Evolutionary conservation across 2,113 vertebrate genomes (phyloP).

Genomic region (Abramis brama): DNA sequence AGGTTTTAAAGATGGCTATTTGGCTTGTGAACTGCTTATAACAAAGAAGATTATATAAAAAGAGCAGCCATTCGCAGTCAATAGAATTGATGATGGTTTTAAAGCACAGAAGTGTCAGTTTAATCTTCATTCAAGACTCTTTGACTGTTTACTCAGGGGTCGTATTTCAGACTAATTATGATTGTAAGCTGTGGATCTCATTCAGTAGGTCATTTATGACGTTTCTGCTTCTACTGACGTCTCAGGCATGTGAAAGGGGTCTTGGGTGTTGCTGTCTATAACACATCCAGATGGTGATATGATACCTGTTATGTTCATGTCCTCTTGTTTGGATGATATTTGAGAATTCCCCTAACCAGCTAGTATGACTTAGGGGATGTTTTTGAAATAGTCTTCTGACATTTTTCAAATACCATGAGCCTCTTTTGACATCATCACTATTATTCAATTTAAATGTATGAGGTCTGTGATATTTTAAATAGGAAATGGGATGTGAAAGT

Average conservation of each 20-base stretch:
- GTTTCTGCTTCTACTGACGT: not conserved
- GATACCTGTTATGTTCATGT: constrained; percentile 9
- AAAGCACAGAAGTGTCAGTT: not conserved
- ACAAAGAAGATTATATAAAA: not conserved
- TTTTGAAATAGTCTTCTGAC: not conserved
- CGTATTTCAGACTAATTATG: not conserved
- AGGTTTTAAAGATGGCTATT: not conserved
- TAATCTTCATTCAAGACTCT: not conserved
- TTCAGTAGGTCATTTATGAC: not conserved
- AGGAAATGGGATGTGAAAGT: constrained; percentile 10
- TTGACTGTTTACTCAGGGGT: not conserved
- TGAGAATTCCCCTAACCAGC: constrained; percentile 37
- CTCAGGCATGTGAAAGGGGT: constrained; percentile 6
- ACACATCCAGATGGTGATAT: not conserved
- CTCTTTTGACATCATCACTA: constrained; percentile 19
- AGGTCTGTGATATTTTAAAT: constrained; percentile 11
- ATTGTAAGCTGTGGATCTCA: not conserved
- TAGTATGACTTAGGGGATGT: constrained; percentile 11
- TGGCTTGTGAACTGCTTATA: not conserved
- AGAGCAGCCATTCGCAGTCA: not conserved
- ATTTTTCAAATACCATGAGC: constrained; percentile 23
- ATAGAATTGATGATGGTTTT: not conserved
- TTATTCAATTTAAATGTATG: not conserved
- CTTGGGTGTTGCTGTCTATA: not conserved
- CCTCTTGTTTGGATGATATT: constrained; percentile 45